Conservation (phyloP, 2,113 vertebrate species). For the Mixornis gularis region DNA sequence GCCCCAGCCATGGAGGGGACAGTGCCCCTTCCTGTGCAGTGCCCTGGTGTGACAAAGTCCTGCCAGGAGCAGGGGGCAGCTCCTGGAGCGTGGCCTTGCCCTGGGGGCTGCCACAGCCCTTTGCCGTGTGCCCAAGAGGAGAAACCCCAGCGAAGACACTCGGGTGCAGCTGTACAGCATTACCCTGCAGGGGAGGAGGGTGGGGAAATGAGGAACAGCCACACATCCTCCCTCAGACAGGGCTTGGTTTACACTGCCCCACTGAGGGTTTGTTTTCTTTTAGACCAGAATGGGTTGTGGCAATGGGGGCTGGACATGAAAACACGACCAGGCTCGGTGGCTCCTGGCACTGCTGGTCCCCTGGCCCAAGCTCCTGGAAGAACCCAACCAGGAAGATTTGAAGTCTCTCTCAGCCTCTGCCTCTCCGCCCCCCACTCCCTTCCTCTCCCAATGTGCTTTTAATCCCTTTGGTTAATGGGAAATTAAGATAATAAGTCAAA, state of each 20-base stretch:
- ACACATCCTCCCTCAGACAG: background rate
- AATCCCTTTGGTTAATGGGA: conserved; percentile 76
- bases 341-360: rapidly evolving
- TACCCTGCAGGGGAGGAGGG: conserved; percentile 2
- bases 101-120: rapidly evolving
- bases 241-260: background rate
- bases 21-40: rapidly evolving
- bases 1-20: rapidly evolving
- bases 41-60: background rate
- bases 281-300: background rate
- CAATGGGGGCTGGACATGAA: rapidly evolving
- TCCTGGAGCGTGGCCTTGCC: rapidly evolving
- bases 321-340: background rate
- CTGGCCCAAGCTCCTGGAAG: background rate
- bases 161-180: background rate
- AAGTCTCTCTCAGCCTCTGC: background rate
- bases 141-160: background rate
- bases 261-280: background rate
- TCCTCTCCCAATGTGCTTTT: conserved; percentile 67
- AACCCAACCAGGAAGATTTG: background rate
- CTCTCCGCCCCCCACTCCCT: background rate
- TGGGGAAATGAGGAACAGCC: conserved; percentile 44
- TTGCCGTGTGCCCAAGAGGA: background rate
- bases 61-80: background rate
- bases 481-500: conserved; percentile 82